Percentiles rank a stretch among this genome's conserved stretches.
phyloP scores from a whole-genome alignment of 2,888 invertebrate species.

The Dermolepida albohirtum region DNA sequence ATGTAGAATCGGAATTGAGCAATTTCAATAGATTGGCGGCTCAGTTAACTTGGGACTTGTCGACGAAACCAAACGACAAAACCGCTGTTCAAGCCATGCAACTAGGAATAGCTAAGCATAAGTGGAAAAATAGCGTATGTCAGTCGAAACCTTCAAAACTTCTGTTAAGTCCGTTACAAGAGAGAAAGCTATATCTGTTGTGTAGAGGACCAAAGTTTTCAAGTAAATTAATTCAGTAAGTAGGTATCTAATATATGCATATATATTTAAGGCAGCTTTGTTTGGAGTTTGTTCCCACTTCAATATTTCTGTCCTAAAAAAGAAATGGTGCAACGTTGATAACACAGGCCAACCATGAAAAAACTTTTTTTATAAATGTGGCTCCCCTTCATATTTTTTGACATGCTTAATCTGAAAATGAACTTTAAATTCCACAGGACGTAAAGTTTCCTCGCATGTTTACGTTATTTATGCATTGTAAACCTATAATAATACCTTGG shows the following conservation, averaged over 20 bases:
- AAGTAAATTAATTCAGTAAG: conserved; percentile 69
- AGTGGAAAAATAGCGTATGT: conserved; percentile 62
- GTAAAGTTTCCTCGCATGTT: too few relatives aligned
- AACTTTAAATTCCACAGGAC: too few relatives aligned
- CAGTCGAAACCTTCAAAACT: conserved; percentile 48
- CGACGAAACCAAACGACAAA: conserved; percentile 50
- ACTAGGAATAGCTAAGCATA: conserved; percentile 54
- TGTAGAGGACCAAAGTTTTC: conserved; percentile 74
- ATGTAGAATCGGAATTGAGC: conserved; percentile 53
- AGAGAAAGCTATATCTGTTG: conserved; percentile 70
- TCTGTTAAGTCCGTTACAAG: conserved; percentile 57
- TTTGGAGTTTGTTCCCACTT: too few relatives aligned
- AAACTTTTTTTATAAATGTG: too few relatives aligned
- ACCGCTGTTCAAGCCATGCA: conserved; percentile 50
- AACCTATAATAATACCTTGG: too few relatives aligned
- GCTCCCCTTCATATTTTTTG: too few relatives aligned
- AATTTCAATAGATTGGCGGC: conserved; percentile 56
- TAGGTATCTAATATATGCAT: conserved; percentile 58
- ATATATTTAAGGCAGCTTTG: too few relatives aligned
- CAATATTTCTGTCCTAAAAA: too few relatives aligned
- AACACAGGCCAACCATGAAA: too few relatives aligned
- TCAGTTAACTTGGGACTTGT: conserved; percentile 56
- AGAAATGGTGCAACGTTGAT: too few relatives aligned
- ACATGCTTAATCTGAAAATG: too few relatives aligned
- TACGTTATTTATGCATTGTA: too few relatives aligned